Percentiles rank a stretch among this genome's conserved stretches.
Conservation (phyloP, 2,113 vertebrate species). For the Phrynocephalus versicolor region DNA sequence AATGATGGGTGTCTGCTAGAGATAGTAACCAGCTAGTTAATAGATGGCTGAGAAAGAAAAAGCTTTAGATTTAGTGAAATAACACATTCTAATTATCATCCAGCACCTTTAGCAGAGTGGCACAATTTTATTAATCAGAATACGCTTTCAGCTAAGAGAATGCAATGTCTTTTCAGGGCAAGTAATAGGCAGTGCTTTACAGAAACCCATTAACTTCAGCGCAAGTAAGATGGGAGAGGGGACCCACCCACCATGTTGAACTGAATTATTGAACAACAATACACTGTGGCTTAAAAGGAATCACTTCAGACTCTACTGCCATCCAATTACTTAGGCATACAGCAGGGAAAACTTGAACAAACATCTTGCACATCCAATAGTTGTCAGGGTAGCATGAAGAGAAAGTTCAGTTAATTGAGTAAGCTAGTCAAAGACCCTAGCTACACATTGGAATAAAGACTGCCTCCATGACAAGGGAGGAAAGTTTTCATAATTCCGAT, state of each 20-base stretch:
- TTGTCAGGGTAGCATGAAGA: neutral
- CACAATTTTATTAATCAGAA: constrained; percentile 33
- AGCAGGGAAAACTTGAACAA: constrained; percentile 21
- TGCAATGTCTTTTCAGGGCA: neutral
- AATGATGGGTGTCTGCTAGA: neutral
- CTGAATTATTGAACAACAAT: constrained; percentile 37
- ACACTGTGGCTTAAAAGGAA: constrained; percentile 13
- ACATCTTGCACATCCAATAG: neutral
- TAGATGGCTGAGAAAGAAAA: constrained; percentile 8
- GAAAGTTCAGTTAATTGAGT: constrained; percentile 26
- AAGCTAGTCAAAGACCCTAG: neutral
- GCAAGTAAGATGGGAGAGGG: neutral
- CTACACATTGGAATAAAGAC: neutral
- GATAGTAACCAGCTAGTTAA: constrained; percentile 6
- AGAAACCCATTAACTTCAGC: constrained; percentile 28
- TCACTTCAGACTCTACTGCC: constrained; percentile 8
- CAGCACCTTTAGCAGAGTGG: constrained; percentile 8
- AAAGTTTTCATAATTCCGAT: neutral
- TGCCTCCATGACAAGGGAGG: neutral
- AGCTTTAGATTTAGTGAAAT: neutral
- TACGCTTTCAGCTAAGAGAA: constrained; percentile 19
- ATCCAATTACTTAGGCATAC: constrained; percentile 11
- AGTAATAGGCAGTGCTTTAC: constrained; percentile 17
- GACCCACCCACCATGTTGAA: neutral
- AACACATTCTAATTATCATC: neutral